Evolutionary conservation across 2,113 vertebrate genomes (phyloP), one percentile per base, ranked within the genome.

Genomic region (Podiceps cristatus): DNA sequence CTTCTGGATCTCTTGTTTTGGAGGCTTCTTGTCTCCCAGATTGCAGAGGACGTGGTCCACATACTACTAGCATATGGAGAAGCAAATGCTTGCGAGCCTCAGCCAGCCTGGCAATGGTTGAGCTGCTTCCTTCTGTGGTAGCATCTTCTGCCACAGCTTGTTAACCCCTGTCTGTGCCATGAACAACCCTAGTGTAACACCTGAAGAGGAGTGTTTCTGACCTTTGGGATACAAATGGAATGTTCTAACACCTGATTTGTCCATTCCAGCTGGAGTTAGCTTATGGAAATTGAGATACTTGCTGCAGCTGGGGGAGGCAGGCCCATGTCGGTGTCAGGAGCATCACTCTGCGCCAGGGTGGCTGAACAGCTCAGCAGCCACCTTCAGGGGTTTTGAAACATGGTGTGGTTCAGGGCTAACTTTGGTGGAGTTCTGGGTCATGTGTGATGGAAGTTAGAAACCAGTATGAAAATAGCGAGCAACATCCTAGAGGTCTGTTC

Each of bases 271-370:
- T 59, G 27, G 4, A 76, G n/a, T n/a, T 37, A 47, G 6, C 20
- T 68, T 23, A 25, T 0, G 0, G 13, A 85, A 40, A 67, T 1
- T 13, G 17, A 66, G 42, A 28, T 0, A 40, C 0, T 0, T 10
- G 27, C 12, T 90, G 52, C 44, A 1, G 0, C 49, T 33, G 10
- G 3, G 17, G 8, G 9, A 82, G 18, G 7, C 47, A 63, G 18
- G 24, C 10, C 55, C 5, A 0, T 19, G 28, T 7, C 0, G 1
- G 27, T 62, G 45, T 29, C 20, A 35, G 68, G 12, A 0, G 0
- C 0, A 0, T 29, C n/a, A 10, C 44, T 9, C 62, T 83, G 37
- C 0, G 0, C 28, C 2, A 1, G n/a, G 18, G 8, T 1, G 3
- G 27, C 59, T 22, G 4, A 53, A 44, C 7, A 45, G 9, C 16